Evolutionary conservation across 2,888 invertebrate genomes (phyloP).

Genomic region (Tridacna gigas): DNA sequence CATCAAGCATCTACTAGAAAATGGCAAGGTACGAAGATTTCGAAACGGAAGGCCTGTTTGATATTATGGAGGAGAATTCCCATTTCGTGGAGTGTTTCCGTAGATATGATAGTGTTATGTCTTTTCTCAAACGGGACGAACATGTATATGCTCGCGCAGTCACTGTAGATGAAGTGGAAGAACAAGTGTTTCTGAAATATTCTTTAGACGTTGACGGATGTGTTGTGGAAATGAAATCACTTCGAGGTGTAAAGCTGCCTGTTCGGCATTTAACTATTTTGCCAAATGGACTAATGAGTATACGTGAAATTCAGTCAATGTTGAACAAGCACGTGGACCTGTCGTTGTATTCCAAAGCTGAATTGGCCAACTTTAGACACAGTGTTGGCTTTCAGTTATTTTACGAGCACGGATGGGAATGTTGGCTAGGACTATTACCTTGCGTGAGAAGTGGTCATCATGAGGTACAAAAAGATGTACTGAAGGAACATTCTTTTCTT

Average conservation of each 20-base stretch:
- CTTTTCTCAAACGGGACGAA: constrained; percentile 6
- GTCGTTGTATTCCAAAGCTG: constrained; percentile 24
- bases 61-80: neutral
- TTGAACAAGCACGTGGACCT: constrained; percentile 50
- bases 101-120: neutral
- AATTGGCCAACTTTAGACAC: constrained; percentile 31
- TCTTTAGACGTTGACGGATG: constrained; percentile 32
- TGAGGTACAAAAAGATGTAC: constrained; percentile 13
- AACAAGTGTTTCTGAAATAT: constrained; percentile 13
- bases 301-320: constrained; percentile 14
- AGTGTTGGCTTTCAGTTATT: constrained; percentile 47
- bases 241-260: constrained; percentile 6
- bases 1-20: too few species aligned
- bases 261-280: constrained; percentile 34
- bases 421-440: constrained; percentile 45
- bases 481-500: neutral
- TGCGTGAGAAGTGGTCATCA: neutral
- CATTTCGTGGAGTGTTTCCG: neutral
- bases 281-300: constrained; percentile 2
- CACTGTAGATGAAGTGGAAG: neutral
- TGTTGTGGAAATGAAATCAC: constrained; percentile 31
- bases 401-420: constrained; percentile 43
- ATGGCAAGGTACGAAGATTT: too few species aligned
- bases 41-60: neutral
- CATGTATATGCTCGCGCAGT: constrained; percentile 17